Conservation (phyloP, 2,888 invertebrate genomes). For the Bhutanitis thaidina region DNA sequence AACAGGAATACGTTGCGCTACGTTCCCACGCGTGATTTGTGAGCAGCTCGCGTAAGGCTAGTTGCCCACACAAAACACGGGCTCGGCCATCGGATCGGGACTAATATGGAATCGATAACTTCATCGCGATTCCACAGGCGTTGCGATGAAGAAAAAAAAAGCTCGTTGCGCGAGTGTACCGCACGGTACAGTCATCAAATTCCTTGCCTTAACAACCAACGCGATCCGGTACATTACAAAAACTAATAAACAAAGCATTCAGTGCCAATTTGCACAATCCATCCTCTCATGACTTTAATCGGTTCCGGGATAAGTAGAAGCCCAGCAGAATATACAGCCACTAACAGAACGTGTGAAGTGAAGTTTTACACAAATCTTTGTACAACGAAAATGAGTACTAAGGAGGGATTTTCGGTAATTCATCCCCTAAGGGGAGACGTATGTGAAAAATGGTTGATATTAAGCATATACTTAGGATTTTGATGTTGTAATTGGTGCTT, state of each 20-base stretch:
- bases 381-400: no score
- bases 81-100: conserved; percentile 5
- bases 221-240: neutral
- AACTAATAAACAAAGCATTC: neutral
- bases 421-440: no score
- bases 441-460: no score
- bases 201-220: neutral
- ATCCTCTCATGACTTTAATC: no score
- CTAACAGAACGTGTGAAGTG: no score
- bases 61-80: conserved; percentile 11
- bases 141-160: conserved; percentile 9
- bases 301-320: no score
- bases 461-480: no score
- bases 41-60: conserved; percentile 6
- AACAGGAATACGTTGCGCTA: neutral
- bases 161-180: conserved; percentile 1
- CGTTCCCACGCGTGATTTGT: conserved; percentile 16
- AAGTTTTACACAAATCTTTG: no score
- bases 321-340: no score
- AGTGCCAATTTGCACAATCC: no score
- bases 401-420: no score
- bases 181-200: conserved; percentile 5
- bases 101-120: conserved; percentile 18
- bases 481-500: no score
- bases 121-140: conserved; percentile 16